Percentiles rank a stretch among this genome's conserved stretches.
Conservation (phyloP, 2,113 vertebrate genomes). For the Microtus ochrogaster region DNA sequence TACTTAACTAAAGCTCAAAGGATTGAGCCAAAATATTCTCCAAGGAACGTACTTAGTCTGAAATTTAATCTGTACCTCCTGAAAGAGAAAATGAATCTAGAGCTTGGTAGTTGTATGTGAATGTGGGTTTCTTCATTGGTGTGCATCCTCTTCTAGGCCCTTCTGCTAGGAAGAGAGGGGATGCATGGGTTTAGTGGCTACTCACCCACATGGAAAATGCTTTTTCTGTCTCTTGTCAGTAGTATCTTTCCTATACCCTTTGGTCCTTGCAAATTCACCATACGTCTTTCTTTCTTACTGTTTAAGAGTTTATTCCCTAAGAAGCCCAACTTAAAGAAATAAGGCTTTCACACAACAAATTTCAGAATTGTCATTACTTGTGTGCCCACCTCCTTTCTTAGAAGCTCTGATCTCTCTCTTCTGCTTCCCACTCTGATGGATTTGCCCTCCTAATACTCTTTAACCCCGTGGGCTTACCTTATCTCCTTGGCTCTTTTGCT, state of each 20-base stretch:
- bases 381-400: slow-evolving; percentile 10
- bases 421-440: slow-evolving; percentile 71
- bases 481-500: slow-evolving; percentile 66
- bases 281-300: slow-evolving; percentile 15
- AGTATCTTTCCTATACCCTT: slow-evolving; percentile 27
- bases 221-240: slow-evolving; percentile 55
- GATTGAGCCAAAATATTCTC: neutral
- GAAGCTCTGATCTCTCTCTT: slow-evolving; percentile 49
- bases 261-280: slow-evolving; percentile 43
- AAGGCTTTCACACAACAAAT: slow-evolving; percentile 47
- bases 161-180: neutral
- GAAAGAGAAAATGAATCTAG: neutral
- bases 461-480: slow-evolving; percentile 78
- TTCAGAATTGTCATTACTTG: slow-evolving; percentile 59
- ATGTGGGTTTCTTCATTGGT: neutral
- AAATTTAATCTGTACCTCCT: neutral
- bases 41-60: neutral
- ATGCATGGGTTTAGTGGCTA: neutral
- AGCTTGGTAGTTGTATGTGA: neutral
- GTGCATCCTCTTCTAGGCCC: neutral
- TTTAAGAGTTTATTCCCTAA: neutral
- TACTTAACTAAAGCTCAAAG: slow-evolving; percentile 6
- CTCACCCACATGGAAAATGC: neutral
- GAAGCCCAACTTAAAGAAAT: slow-evolving; percentile 47
- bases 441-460: slow-evolving; percentile 79